phyloP scores from a whole-genome alignment of 2,888 invertebrate species.

The Argyresthia albistria region DNA sequence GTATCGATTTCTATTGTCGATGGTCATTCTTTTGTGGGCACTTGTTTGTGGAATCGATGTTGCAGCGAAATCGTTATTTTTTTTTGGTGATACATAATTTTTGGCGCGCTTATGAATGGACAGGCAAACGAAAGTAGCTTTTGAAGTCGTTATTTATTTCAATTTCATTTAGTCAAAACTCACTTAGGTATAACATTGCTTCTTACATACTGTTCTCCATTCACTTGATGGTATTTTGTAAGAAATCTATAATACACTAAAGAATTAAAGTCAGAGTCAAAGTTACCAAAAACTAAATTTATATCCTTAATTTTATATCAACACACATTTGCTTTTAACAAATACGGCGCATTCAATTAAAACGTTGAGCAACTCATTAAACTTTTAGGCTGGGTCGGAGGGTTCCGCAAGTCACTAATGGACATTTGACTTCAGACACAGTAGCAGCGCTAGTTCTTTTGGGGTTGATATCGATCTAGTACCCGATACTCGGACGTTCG shows the following conservation, averaged over 20 bases:
- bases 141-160: no score
- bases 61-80: neutral
- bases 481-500: no score
- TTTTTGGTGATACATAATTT: conserved; percentile 15
- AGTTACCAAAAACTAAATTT: no score
- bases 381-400: conserved; percentile 3
- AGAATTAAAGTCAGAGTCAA: no score
- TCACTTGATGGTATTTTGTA: no score
- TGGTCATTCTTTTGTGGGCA: conserved; percentile 18
- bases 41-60: conserved; percentile 23
- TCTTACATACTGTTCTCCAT: no score
- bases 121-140: neutral
- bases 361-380: neutral
- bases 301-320: neutral
- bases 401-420: conserved; percentile 30
- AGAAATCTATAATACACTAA: no score
- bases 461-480: no score
- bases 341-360: neutral
- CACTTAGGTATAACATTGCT: no score
- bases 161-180: no score
- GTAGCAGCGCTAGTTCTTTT: conserved; percentile 24
- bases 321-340: neutral
- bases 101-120: neutral
- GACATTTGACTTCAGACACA: conserved; percentile 19
- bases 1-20: conserved; percentile 28